Base-by-base conservation (phyloP, 2,797 vertebrate genomes). In the Scomberomorus guttatus region DNA sequence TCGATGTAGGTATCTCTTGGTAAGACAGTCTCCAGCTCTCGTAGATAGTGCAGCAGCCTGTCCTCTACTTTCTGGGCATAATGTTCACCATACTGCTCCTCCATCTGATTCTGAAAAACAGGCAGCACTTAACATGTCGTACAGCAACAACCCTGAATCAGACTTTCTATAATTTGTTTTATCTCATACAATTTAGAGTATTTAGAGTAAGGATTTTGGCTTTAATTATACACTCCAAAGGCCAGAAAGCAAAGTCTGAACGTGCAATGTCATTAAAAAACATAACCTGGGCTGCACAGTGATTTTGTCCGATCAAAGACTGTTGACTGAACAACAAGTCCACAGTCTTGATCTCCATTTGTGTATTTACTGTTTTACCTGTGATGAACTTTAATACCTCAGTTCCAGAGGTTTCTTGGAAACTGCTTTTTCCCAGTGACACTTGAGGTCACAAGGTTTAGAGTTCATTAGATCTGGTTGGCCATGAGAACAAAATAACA, bases 31-130 rank as follows among this genome's bases (percentile, higher is more conserved):
- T 94, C 84, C 71, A 96, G 70, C 66, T 83, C 1, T 0, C 77
- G 86, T 0, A 96, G 91, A 52, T 95, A 96, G 39, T 90, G 81
- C 44, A 91, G 81, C 62, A 95, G 81, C 50, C 95, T 71, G n/a
- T 96, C 94, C 60, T 95, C 94, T 2, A 95, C 85, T 69, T 90
- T 95, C 75, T 92, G 90, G 18, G 85, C 91, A 27, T 96, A 96
- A 3, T 3, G 74, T 75, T 94, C 93, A 2, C 95, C 95, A 5
- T 95, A 96, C 62, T 93, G 88, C 54, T 89, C 46, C 76, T 94
- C 93, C 93, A 96, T 66, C 46, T 87, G 72, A 61, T 88, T 84
- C 95, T 96, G 84, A 42, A 76, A 87, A 37, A 84, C 58, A 82
- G 1, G 6, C 24, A 24, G 6, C 24, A 77, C 5, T 20, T 4